Evolutionary conservation across 2,797 vertebrate genomes (phyloP).

Genomic region (Ispidina picta): DNA sequence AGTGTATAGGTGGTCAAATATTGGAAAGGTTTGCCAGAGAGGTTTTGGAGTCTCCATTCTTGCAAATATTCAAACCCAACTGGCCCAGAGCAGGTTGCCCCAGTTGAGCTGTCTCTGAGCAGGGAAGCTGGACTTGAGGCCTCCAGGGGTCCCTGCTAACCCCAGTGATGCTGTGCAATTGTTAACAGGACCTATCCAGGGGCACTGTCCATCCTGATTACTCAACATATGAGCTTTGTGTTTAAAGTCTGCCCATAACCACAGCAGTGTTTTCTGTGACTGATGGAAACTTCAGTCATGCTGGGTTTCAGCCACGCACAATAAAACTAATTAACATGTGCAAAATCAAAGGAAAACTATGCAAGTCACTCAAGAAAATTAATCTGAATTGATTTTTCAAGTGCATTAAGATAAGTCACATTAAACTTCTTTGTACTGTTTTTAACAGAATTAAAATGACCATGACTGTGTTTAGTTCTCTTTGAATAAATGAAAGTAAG

Average conservation of each 20-base stretch:
- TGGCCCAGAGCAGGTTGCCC: not conserved
- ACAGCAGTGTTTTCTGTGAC: not conserved
- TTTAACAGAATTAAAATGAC: constrained; percentile 27
- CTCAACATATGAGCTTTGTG: not conserved
- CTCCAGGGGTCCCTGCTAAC: not conserved
- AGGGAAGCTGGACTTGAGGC: not conserved
- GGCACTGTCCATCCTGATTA: not conserved
- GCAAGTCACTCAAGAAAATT: constrained; percentile 39
- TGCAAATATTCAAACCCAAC: not conserved
- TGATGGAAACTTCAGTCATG: not conserved
- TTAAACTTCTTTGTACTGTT: not conserved
- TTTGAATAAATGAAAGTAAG: constrained; percentile 14
- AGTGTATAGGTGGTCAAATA: not conserved
- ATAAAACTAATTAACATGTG: not conserved
- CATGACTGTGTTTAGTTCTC: not conserved
- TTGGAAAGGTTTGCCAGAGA: not conserved
- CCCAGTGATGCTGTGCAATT: not conserved
- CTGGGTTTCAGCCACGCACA: not conserved
- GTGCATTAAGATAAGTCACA: constrained; percentile 35
- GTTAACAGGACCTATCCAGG: not conserved
- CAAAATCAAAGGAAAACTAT: constrained; percentile 42
- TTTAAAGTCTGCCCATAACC: not conserved
- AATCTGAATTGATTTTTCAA: constrained; percentile 55
- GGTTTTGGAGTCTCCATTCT: not conserved
- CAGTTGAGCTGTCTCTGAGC: not conserved